Evolutionary conservation across 2,888 invertebrate genomes (phyloP).

Genomic region (Pterobdella sp.): DNA sequence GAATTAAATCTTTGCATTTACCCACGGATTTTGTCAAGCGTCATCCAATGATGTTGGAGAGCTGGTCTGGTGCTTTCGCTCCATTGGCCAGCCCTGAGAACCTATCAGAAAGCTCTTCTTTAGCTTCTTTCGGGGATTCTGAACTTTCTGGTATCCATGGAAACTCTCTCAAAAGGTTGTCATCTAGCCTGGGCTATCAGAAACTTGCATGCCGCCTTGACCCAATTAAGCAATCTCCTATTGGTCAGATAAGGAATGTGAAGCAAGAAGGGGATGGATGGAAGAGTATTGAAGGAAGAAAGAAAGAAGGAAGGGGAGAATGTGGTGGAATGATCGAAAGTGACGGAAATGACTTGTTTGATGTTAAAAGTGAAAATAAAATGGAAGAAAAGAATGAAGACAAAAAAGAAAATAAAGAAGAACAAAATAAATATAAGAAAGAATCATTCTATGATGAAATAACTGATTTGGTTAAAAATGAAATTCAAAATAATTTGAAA

Average conservation of each 20-base stretch:
- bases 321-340: too few species aligned
- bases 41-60: constrained; percentile 26
- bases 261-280: neutral
- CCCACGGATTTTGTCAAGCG: neutral
- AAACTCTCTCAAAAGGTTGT: constrained; percentile 22
- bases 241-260: constrained; percentile 6
- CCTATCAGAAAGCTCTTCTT: constrained; percentile 30
- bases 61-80: constrained; percentile 26
- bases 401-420: neutral
- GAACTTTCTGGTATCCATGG: constrained; percentile 17
- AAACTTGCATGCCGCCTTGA: constrained; percentile 26
- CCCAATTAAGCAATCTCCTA: constrained; percentile 30
- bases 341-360: neutral
- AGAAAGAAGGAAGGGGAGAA: neutral
- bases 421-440: neutral
- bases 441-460: constrained; percentile 26
- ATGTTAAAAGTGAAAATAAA: neutral
- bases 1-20: constrained; percentile 10
- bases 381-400: neutral
- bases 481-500: neutral
- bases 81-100: constrained; percentile 31
- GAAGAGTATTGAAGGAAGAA: neutral
- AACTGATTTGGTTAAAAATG: neutral
- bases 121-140: constrained; percentile 25
- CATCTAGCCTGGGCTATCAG: constrained; percentile 26